Conservation (phyloP, 2,797 vertebrate species). For the Gephyroberyx darwinii region DNA sequence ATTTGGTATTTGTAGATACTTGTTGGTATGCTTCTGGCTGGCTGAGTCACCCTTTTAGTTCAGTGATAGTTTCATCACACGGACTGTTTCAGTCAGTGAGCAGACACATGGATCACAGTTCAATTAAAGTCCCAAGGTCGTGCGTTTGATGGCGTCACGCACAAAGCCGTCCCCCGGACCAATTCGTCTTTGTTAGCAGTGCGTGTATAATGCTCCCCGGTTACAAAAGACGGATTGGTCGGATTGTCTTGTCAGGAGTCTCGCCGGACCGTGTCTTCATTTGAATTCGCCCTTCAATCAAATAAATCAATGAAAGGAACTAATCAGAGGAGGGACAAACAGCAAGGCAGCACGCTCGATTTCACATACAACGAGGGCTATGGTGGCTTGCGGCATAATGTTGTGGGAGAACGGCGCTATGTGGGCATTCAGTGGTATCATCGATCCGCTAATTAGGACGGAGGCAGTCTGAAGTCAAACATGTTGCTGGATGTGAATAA, state of each 20-base stretch:
- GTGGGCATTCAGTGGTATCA: conserved; percentile 70
- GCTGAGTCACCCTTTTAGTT: conserved; percentile 35
- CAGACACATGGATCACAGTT: conserved; percentile 69
- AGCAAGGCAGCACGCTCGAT: conserved; percentile 66
- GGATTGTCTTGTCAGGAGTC: conserved; percentile 68
- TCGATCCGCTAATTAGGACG: conserved; percentile 78
- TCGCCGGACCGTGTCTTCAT: conserved; percentile 71
- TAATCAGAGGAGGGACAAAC: conserved; percentile 73
- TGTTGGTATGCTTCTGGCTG: conserved; percentile 4
- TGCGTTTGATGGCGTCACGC: conserved; percentile 66
- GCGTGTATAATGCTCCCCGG: conserved; percentile 64
- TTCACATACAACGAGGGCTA: conserved; percentile 69
- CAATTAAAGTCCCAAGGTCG: conserved; percentile 82
- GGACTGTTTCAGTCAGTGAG: conserved; percentile 53
- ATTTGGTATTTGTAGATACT: conserved; percentile 42
- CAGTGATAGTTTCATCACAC: conserved; percentile 44
- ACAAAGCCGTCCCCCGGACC: conserved; percentile 64
- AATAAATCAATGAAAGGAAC: conserved; percentile 80
- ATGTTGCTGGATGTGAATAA: conserved; percentile 80
- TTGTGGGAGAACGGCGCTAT: conserved; percentile 57
- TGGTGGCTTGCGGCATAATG: conserved; percentile 57
- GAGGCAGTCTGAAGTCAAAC: conserved; percentile 76
- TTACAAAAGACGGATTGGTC: conserved; percentile 74
- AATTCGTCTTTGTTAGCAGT: conserved; percentile 83
- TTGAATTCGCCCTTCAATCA: conserved; percentile 77